phyloP scores from a whole-genome alignment of 1,140 invertebrate species.

The Drosophila subobscura region DNA sequence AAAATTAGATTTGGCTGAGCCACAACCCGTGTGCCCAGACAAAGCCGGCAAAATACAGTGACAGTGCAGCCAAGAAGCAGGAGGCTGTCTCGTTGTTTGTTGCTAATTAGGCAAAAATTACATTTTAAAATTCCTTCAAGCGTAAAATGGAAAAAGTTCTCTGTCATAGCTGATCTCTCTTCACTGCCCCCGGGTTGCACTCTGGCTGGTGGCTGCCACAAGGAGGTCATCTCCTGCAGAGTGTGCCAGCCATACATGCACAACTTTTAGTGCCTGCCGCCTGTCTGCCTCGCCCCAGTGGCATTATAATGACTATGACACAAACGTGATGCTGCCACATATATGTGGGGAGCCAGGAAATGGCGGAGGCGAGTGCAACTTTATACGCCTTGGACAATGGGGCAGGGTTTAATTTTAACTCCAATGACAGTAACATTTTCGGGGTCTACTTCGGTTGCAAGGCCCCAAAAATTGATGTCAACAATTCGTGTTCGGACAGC shows the following conservation, averaged over 20 bases:
- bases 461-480: constrained; percentile 35
- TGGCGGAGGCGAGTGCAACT: background rate
- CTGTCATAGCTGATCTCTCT: constrained; percentile 25
- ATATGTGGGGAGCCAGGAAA: constrained; percentile 16
- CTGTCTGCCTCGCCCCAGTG: constrained; percentile 28
- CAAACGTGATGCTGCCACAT: constrained; percentile 51
- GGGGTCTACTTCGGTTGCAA: constrained; percentile 19
- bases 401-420: background rate
- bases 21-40: constrained; percentile 50
- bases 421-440: background rate
- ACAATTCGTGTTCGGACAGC: constrained; percentile 10
- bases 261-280: constrained; percentile 58
- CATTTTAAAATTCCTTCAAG: constrained; percentile 77
- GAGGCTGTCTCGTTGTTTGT: constrained; percentile 61
- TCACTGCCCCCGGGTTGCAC: background rate
- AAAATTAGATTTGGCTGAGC: constrained; percentile 69
- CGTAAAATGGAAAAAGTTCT: constrained; percentile 78
- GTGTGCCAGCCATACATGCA: constrained; percentile 43
- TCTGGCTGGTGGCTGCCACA: constrained; percentile 17
- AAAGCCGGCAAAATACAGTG: constrained; percentile 29
- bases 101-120: constrained; percentile 81
- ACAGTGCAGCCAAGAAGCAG: constrained; percentile 14
- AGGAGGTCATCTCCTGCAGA: constrained; percentile 50
- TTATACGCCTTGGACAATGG: constrained; percentile 2
- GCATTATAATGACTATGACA: constrained; percentile 66